A percentile compares a stretch with the other conserved stretches of the same genome.
Evolutionary conservation across 1,140 invertebrate species (phyloP).

Genomic region (Lysiphlebus fabarum): DNA sequence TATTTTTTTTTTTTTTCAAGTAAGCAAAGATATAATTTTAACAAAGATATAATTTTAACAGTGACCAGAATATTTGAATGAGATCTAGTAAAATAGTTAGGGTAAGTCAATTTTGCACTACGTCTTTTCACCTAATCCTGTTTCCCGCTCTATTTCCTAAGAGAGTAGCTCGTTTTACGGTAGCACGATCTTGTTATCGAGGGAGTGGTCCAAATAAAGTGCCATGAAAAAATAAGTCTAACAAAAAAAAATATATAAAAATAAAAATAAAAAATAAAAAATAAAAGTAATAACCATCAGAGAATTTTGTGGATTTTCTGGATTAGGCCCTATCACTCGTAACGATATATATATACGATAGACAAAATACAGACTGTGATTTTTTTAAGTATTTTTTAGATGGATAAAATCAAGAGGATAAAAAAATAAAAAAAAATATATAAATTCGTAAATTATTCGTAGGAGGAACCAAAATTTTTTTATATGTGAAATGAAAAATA

Average conservation of each 20-base stretch:
- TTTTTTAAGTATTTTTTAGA: conserved; percentile 1
- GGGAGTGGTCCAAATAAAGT: conserved; percentile 25
- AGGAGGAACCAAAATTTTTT: too few species aligned
- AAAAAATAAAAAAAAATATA: neutral
- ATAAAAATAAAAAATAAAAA: too few species aligned
- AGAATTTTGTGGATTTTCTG: conserved; percentile 16
- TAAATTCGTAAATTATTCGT: too few species aligned
- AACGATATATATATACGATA: neutral
- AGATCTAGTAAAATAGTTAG: conserved; percentile 16
- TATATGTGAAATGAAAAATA: too few species aligned
- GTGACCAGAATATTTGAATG: conserved; percentile 15
- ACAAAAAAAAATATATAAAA: too few species aligned
- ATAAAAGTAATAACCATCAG: conserved; percentile 13
- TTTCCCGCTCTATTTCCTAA: conserved; percentile 33
- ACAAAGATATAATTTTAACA: too few species aligned
- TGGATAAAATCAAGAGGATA: neutral
- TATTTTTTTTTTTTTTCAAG: too few species aligned
- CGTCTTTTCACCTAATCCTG: conserved; percentile 21
- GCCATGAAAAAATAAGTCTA: too few species aligned
- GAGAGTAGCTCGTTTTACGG: conserved; percentile 40
- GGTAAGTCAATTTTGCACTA: conserved; percentile 41
- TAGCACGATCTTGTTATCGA: conserved; percentile 38
- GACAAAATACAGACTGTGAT: neutral
- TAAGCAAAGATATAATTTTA: too few species aligned
- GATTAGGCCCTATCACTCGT: conserved; percentile 18